phyloP scores from a whole-genome alignment of 2,113 vertebrate species.

The Pluvialis apricaria region DNA sequence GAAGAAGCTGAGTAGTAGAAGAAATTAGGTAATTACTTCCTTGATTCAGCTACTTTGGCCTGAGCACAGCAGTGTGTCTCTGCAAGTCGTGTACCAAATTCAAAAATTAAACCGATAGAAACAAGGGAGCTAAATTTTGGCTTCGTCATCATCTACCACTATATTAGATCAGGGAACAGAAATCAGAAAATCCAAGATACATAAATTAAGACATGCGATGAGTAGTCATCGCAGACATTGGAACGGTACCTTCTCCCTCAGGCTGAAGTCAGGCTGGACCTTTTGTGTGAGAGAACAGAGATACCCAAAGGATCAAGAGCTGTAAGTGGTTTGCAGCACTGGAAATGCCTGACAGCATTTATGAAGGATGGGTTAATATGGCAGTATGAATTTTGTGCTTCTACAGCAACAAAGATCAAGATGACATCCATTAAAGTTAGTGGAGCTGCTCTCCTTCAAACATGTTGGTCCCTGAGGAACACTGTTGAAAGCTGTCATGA shows the following conservation, averaged over 20 bases:
- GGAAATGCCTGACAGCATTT: background rate
- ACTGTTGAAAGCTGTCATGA: background rate
- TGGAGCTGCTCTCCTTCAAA: background rate
- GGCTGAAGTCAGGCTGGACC: background rate
- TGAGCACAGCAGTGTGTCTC: background rate
- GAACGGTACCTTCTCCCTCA: fast-evolving
- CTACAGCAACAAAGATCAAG: background rate
- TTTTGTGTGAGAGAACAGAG: background rate
- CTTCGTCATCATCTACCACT: background rate
- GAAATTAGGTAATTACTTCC: background rate
- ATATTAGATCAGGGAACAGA: background rate
- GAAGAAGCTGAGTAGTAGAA: background rate
- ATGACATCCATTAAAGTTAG: background rate
- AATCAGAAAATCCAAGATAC: background rate
- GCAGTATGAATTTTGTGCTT: background rate
- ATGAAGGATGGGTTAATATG: background rate
- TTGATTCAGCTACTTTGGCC: background rate
- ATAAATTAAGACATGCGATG: fast-evolving
- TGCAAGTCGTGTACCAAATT: background rate
- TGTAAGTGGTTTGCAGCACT: background rate
- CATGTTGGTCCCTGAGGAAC: fast-evolving
- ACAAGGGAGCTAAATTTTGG: background rate
- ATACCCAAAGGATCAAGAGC: background rate
- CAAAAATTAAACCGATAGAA: background rate
- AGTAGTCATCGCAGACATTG: fast-evolving